These are phyloP conservation scores for Xanthia icteritia DNA, from an alignment of 2,888 invertebrate genomes.

Conservation along the genomic window DNA sequence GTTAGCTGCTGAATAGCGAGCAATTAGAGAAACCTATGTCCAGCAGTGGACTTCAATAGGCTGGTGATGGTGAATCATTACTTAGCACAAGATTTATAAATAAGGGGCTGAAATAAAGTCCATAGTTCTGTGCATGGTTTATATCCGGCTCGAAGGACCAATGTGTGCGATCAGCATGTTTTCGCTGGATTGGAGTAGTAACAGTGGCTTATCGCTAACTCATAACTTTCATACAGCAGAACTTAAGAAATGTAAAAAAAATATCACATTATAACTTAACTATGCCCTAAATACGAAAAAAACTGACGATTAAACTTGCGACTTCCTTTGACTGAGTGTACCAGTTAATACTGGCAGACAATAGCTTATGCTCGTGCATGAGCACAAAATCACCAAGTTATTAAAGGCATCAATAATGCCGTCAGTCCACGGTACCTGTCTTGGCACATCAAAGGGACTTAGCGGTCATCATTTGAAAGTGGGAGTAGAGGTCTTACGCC, in stretches of 20 bases:
- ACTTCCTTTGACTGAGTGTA: neutral
- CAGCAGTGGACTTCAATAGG: too few species aligned
- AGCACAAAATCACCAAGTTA: slow-evolving; percentile 24
- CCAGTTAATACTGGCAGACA: neutral
- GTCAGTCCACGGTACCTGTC: neutral
- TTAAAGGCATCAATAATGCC: slow-evolving; percentile 31
- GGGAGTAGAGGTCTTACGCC: slow-evolving; percentile 17
- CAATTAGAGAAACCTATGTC: too few species aligned
- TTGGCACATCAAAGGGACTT: slow-evolving; percentile 26
- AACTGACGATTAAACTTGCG: neutral
- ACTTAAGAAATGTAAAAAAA: neutral
- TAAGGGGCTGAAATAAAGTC: too few species aligned
- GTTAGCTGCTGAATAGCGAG: too few species aligned
- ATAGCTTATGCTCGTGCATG: neutral
- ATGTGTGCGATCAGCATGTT: neutral
- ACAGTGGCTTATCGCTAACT: neutral
- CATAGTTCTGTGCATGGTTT: neutral
- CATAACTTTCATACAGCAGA: neutral
- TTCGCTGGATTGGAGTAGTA: neutral
- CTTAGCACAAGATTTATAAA: neutral
- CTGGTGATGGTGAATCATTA: too few species aligned
- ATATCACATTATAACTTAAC: neutral
- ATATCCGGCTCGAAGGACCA: slow-evolving; percentile 5
- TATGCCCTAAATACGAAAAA: neutral
- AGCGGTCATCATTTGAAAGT: slow-evolving; percentile 13